Evolutionary conservation across 2,113 vertebrate species (phyloP), one percentile per base, ranked within the genome.

Genomic region (Istiophorus platypterus): DNA sequence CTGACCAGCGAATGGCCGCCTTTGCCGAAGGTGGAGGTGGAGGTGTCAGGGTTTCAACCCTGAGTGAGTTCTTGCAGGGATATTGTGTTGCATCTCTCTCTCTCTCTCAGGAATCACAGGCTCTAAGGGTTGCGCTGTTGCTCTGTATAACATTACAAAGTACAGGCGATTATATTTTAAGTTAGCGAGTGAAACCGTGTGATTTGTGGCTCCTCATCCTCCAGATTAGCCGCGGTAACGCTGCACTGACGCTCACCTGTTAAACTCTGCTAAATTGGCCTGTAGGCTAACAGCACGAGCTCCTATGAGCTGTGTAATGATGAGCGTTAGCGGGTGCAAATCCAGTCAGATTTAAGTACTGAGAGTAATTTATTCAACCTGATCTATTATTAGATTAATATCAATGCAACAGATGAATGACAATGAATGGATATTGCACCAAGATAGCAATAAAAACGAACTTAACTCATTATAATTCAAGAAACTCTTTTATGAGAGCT

Each of bases 71-170:
- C 63, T 62, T 77, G n/a, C 31, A 67, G 69, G 37, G 59, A 59
- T 54, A 64, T 81, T 39, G 26, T 42, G 29, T 79, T 58, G 57
- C 78, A 47, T 62, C 70, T 78, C 39, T 78, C n/a, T n/a, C n/a
- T n/a, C n/a, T n/a, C n/a, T 71, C 67, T 39, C 68, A 71, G 69
- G n/a, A 10, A 9, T 20, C 57, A 15, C 13, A 58, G 71, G 49
- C 42, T 71, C 15, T 52, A 18, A 39, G 0, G 8, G 31, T 52
- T 51, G 64, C 63, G 15, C 56, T 29, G 15, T 74, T 47, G 37
- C 47, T 20, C 14, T 1, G 49, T 42, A 22, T 74, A 18, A 56
- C 26, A 18, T 81, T 47, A 58, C 49, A 24, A 20, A 52, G 8
- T 39, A 22, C 2, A 41, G 63, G 22, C 22, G 52, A 26, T 0